Base-by-base conservation (phyloP, 2,888 invertebrate genomes). In the Zygaena filipendulae region DNA sequence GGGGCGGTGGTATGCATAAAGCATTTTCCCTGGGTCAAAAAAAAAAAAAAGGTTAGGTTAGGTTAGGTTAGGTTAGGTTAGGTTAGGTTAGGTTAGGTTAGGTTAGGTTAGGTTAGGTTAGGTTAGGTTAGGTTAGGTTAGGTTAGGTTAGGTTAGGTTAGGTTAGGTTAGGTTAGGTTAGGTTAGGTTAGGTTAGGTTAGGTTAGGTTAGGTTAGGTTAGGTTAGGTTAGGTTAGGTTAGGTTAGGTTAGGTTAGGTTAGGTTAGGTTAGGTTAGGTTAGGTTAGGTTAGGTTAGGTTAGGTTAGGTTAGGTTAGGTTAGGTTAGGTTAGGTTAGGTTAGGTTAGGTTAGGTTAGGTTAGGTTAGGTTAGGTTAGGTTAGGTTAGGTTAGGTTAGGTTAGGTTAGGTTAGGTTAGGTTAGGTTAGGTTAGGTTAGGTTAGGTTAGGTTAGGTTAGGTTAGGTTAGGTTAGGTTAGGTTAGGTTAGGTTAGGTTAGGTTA, bases 1-100 rank as follows among this genome's bases (percentile, higher is more conserved):
- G n/a, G n/a, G n/a, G n/a, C n/a, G n/a, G n/a, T n/a, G n/a, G n/a
- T n/a, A n/a, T n/a, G n/a, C n/a, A n/a, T n/a, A n/a, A n/a, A n/a
- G n/a, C n/a, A n/a, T n/a, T n/a, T n/a, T n/a, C n/a, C n/a, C n/a
- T n/a, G n/a, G n/a, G n/a, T n/a, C n/a, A n/a, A n/a, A n/a, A n/a
- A n/a, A n/a, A n/a, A n/a, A n/a, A 24, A 21, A 25, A 24, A 33
- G 34, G 34, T 36, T 36, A 38, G 34, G 32, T 38, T 35, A 38
- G 34, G 37, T 35, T 31, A 29, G 31, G 33, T 34, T 31, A 30
- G 34, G 30, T 34, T 30, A 30, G 30, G 33, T 30, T 30, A 34
- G 30, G 33, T 30, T 34, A 30, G 33, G 30, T 30, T 23, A 25
- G 33, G 20, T n/a, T 4, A n/a, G n/a, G 29, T 20, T 29, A 25